Conservation (phyloP, 2,888 invertebrate species). For the Trissolcus brochymenae region DNA sequence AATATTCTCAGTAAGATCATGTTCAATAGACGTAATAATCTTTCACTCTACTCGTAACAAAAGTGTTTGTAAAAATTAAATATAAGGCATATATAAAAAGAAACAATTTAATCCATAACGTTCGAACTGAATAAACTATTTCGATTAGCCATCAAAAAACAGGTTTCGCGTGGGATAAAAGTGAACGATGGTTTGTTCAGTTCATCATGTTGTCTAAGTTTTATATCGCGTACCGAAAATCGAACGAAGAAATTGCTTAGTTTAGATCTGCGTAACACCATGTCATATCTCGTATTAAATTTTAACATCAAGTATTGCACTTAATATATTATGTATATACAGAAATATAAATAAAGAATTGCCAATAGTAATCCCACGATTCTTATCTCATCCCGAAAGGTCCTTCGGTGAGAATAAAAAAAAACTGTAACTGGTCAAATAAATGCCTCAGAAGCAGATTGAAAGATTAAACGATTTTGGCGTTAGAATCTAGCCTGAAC, state of each 20-base stretch:
- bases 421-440: slow-evolving; percentile 5
- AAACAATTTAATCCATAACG: slow-evolving; percentile 1
- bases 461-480: slow-evolving; percentile 27
- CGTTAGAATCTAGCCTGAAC: slow-evolving; percentile 3
- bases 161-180: not conserved
- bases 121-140: slow-evolving; percentile 15
- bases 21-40: slow-evolving; percentile 11
- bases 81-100: slow-evolving; percentile 9
- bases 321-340: slow-evolving; percentile 51
- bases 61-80: slow-evolving; percentile 21
- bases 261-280: slow-evolving; percentile 42
- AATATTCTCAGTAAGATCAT: slow-evolving; percentile 22
- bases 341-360: slow-evolving; percentile 46
- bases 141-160: not conserved
- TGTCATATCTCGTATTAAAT: slow-evolving; percentile 38
- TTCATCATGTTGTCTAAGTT: slow-evolving; percentile 9
- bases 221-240: slow-evolving; percentile 22
- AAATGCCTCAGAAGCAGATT: slow-evolving; percentile 9
- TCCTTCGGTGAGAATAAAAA: not conserved
- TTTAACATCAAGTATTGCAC: slow-evolving; percentile 49
- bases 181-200: no score
- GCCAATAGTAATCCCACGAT: slow-evolving; percentile 7
- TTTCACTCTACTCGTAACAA: slow-evolving; percentile 18
- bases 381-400: not conserved
- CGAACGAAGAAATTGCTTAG: slow-evolving; percentile 21